Conservation (phyloP, 2,888 invertebrate species). For the Cistogaster globosa region DNA sequence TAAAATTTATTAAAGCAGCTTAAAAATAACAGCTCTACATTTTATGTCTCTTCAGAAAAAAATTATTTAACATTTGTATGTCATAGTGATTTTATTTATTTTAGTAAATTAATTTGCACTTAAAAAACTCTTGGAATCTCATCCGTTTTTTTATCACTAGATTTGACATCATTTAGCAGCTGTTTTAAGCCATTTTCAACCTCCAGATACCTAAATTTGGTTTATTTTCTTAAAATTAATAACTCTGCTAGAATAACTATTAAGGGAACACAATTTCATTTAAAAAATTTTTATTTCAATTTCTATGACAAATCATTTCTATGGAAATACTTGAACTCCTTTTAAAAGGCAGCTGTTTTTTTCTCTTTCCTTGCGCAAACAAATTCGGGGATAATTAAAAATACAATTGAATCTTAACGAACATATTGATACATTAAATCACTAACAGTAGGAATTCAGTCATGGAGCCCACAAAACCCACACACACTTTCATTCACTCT, state of each 20-base stretch:
- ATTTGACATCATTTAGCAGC: conserved; percentile 45
- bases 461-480: conserved; percentile 44
- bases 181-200: conserved; percentile 48
- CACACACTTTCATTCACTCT: background rate
- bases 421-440: conserved; percentile 38
- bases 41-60: no score
- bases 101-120: background rate
- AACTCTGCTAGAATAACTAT: conserved; percentile 8
- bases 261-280: background rate
- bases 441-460: conserved; percentile 14
- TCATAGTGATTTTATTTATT: no score
- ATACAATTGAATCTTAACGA: conserved; percentile 54
- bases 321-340: conserved; percentile 47
- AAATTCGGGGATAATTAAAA: conserved; percentile 50
- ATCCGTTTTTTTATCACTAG: background rate
- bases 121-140: background rate
- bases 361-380: conserved; percentile 11
- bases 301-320: conserved; percentile 19
- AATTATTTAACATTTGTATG: no score
- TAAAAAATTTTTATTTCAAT: background rate
- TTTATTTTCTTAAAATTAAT: background rate
- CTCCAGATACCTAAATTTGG: conserved; percentile 34
- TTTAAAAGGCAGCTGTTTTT: conserved; percentile 39
- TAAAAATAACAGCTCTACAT: no score
- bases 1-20: no score